Base-by-base conservation (phyloP, 2,113 vertebrate genomes). In the Callaeas wilsoni region DNA sequence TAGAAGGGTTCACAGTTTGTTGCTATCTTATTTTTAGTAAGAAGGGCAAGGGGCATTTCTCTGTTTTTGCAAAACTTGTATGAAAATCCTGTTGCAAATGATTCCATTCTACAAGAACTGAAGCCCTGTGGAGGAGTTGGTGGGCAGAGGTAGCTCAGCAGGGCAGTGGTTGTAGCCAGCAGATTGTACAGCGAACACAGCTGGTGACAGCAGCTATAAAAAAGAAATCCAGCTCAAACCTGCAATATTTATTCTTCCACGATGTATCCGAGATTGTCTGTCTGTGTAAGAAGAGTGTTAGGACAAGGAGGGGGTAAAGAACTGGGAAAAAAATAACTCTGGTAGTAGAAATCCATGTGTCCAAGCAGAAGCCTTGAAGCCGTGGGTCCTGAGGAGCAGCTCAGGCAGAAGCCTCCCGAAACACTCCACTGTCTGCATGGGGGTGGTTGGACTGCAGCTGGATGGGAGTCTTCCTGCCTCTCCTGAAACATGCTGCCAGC, bases 131-230 rank as follows among this genome's bases (percentile, higher is more conserved):
- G 68, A 83, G 56, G 25, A 74, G 83, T 20, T 84, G 42, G 55
- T 94, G 82, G 63, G 50, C 49, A 84, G 60, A 78, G 35, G 62
- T 68, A 84, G 22, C 94, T 94, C 96, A 90, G 94, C 89, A 78
- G 91, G 80, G 60, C 1, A 0, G 52, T 84, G 55, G 56, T 47
- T 92, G 35, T 55, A 89, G 69, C 47, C 69, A 89, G 83, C 39
- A 90, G 79, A 77, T 56, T 84, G 71, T 78, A 94, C 59, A 94
- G 76, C 47, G 92, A 90, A 89, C 71, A 81, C 91, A 92, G 86
- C 68, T 92, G 60, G 93, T 78, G 44, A 52, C 56, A 75, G 52
- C 30, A 89, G 62, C 25, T 81, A 74, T 63, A 37, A 84, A 90
- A 90, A 86, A 94, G 44, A 95, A 94, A 93, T 92, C 89, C 80